These are phyloP conservation scores for Pseudococcus jackbeardsleyi DNA, from an alignment of 2,888 invertebrate genomes.

Conservation along the genomic window DNA sequence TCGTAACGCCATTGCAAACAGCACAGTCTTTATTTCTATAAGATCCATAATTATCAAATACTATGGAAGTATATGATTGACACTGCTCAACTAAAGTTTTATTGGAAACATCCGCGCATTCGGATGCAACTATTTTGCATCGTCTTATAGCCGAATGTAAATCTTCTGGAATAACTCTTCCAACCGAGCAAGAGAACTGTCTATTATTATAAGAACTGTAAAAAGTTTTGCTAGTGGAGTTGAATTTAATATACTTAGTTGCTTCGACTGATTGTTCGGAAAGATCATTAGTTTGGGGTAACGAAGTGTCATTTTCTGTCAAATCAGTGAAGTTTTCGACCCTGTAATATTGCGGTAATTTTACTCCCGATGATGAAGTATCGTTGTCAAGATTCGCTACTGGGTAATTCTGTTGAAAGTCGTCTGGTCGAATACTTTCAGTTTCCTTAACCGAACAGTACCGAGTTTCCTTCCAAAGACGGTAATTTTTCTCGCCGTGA, in stretches of 20 bases:
- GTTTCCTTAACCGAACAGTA: neutral
- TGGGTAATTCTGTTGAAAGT: slow-evolving; percentile 26
- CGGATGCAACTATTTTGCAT: slow-evolving; percentile 68
- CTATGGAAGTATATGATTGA: slow-evolving; percentile 70
- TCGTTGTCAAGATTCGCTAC: slow-evolving; percentile 32
- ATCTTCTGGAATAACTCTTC: neutral
- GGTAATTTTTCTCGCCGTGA: slow-evolving; percentile 69
- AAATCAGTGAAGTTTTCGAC: slow-evolving; percentile 19
- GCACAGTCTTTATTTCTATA: slow-evolving; percentile 72
- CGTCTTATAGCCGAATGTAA: neutral
- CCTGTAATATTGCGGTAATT: neutral
- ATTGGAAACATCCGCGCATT: slow-evolving; percentile 70
- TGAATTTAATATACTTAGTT: neutral
- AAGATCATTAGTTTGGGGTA: neutral
- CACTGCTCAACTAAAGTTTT: slow-evolving; percentile 69
- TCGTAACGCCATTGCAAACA: slow-evolving; percentile 70
- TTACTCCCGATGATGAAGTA: neutral
- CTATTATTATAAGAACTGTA: neutral
- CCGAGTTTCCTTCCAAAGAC: slow-evolving; percentile 31
- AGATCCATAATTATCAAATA: slow-evolving; percentile 69
- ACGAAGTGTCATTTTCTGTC: neutral
- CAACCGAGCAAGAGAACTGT: neutral
- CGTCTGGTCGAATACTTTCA: neutral
- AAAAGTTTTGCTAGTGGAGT: neutral
- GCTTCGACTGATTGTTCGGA: neutral